phyloP scores from a whole-genome alignment of 2,113 vertebrate species.

The Megaceryle maxima region DNA sequence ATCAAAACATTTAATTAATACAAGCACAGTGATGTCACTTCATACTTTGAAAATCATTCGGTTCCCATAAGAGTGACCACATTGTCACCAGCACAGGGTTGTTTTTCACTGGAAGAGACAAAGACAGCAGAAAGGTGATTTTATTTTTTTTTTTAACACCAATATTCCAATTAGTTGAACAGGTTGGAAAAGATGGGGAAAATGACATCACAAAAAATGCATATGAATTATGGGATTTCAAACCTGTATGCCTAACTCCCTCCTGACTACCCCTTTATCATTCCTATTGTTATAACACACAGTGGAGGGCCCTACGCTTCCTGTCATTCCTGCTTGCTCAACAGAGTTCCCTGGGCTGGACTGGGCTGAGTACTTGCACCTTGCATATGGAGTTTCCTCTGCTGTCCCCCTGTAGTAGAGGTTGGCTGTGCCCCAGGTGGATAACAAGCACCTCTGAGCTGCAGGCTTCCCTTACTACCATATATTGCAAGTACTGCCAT shows the following conservation, averaged over 20 bases:
- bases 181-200: background rate
- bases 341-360: background rate
- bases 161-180: background rate
- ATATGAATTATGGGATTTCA: background rate
- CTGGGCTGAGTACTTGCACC: background rate
- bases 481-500: background rate
- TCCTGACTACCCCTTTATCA: fast-evolving
- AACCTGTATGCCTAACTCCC: background rate
- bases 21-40: background rate
- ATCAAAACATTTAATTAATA: constrained; percentile 52
- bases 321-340: background rate
- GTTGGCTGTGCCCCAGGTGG: background rate
- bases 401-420: background rate
- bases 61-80: background rate
- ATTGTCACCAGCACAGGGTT: background rate
- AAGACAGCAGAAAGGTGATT: background rate
- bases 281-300: fast-evolving
- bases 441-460: background rate
- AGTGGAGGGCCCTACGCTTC: background rate
- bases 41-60: constrained; percentile 3
- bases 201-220: background rate
- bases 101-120: background rate
- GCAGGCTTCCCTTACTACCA: background rate
- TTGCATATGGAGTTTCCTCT: background rate
- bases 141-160: background rate